Base-by-base conservation (phyloP, 2,888 invertebrate species). In the Cremastinae sp. region DNA sequence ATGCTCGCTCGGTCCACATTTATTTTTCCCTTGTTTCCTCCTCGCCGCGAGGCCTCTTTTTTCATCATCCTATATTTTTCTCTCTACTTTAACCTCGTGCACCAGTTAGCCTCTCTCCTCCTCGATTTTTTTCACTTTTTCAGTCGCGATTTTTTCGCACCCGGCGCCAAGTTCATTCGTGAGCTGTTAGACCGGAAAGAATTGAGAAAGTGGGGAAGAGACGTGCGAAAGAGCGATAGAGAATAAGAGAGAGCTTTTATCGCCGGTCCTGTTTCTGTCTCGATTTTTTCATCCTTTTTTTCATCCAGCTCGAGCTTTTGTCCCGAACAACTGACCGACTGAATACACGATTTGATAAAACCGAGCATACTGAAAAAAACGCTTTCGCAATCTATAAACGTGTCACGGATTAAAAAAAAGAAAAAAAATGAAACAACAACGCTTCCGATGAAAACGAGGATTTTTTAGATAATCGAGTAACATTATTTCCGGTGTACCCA, bases 121-220 rank as follows among this genome's bases (percentile, higher is more conserved):
- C n/a, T n/a, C n/a, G n/a, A n/a, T 68, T 47, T 73, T 59, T 61
- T 61, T 51, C 20, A n/a, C 59, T 70, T 59, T 55, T 53, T 47
- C 66, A 51, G 51, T 72, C 62, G 45, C 69, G 20, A 69, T 70
- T 55, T n/a, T 20, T 61, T 58, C 51, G n/a, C n/a, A 58, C 71
- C 70, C 58, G 39, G 43, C 68, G 51, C 43, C 56, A 64, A 72
- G 68, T 75, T 75, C 64, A 68, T 78, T 62, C 68, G 55, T 41
- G 68, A 75, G 47, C 72, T 68, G 72, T 58, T 61, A 62, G 66
- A 71, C 55, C 61, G 61, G 51, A 62, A 75, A 72, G 66, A 66
- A 62, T 65, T 61, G 22, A 39, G 47, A 66, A 58, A 65, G 37
- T 35, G n/a, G 51, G 51, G 22, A 49, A 47, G 62, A 51, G n/a